Evolutionary conservation across 2,888 invertebrate genomes (phyloP).

Genomic region (Hesperia comma): DNA sequence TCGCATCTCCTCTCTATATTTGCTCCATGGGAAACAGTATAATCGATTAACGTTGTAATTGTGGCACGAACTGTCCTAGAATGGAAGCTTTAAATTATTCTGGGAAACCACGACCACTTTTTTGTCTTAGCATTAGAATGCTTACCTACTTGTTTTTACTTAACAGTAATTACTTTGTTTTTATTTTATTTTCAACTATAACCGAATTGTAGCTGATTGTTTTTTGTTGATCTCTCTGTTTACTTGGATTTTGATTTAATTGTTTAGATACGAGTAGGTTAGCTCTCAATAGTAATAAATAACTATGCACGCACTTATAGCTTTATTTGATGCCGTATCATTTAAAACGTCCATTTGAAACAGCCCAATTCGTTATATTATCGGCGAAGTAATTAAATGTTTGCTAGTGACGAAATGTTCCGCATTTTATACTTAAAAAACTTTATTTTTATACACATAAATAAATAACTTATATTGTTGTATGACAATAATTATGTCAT

Average conservation of each 20-base stretch:
- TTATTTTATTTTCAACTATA: background rate
- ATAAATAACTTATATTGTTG: no score
- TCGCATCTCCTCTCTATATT: no score
- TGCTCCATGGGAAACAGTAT: no score
- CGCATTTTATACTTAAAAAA: no score
- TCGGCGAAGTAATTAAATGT: no score
- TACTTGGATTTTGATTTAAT: background rate
- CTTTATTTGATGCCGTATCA: no score
- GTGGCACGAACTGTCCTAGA: slow-evolving; percentile 24
- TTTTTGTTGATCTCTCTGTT: slow-evolving; percentile 1
- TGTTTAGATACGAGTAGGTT: slow-evolving; percentile 5
- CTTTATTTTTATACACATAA: no score
- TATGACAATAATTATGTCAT: no score
- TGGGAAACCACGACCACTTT: slow-evolving; percentile 16
- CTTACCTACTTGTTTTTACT: slow-evolving; percentile 14
- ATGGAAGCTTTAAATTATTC: slow-evolving; percentile 21
- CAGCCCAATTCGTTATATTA: no score
- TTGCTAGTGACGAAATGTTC: no score
- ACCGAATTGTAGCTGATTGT: background rate
- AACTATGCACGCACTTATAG: no score
- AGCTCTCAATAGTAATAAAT: background rate
- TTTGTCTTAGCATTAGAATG: slow-evolving; percentile 21
- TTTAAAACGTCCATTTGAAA: no score
- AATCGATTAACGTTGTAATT: slow-evolving; percentile 22
- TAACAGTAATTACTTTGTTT: slow-evolving; percentile 9